Conservation (phyloP, 2,113 vertebrate genomes). For the Crotalus viridis region DNA sequence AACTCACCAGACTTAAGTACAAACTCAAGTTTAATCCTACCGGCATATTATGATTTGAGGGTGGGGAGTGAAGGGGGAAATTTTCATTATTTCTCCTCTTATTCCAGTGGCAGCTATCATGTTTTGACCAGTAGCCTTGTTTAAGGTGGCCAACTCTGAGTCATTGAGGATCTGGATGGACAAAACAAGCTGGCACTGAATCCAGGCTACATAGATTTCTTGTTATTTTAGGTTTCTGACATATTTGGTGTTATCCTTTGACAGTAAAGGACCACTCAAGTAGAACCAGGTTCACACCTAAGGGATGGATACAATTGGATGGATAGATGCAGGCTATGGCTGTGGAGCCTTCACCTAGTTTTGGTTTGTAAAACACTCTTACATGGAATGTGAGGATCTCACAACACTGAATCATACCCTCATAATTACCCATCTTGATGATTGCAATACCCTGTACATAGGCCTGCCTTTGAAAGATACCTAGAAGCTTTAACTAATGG, state of each 20-base stretch:
- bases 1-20: neutral
- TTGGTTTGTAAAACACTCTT: neutral
- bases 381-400: neutral
- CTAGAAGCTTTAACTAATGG: neutral
- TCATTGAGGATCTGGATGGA: neutral
- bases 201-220: neutral
- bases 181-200: neutral
- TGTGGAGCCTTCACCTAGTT: neutral
- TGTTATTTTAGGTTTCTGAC: neutral
- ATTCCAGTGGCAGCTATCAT: neutral
- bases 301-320: neutral
- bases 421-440: neutral
- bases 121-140: neutral
- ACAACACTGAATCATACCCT: neutral
- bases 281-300: neutral
- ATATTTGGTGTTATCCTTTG: neutral
- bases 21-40: neutral
- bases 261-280: neutral
- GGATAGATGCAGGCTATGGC: neutral
- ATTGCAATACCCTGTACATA: neutral
- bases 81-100: neutral
- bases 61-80: neutral
- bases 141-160: neutral
- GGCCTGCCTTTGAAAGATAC: neutral
- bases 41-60: neutral